Evolutionary conservation across 2,888 invertebrate species (phyloP).

Genomic region (Coleophora deauratella): DNA sequence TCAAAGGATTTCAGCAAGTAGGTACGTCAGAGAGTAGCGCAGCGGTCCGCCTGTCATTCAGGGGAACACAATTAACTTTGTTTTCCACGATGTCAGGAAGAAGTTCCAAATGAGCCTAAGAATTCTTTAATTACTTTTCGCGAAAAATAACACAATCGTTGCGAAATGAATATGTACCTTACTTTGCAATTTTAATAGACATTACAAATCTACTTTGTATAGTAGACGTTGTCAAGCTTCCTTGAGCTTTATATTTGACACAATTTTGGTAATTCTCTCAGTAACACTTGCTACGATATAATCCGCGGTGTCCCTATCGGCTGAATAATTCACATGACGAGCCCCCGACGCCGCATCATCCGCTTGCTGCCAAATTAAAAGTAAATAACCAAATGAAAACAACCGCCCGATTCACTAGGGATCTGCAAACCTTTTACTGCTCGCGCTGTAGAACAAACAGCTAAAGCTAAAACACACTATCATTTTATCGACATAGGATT

Average conservation of each 20-base stretch:
- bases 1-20: slow-evolving; percentile 47
- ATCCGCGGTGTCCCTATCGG: slow-evolving; percentile 37
- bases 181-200: too few relatives aligned
- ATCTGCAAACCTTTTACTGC: slow-evolving; percentile 69
- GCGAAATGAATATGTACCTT: too few relatives aligned
- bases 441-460: slow-evolving; percentile 61
- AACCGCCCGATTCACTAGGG: slow-evolving; percentile 57
- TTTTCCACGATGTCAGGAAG: slow-evolving; percentile 40
- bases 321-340: slow-evolving; percentile 68
- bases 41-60: slow-evolving; percentile 40
- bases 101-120: slow-evolving; percentile 42
- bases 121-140: slow-evolving; percentile 1
- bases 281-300: slow-evolving; percentile 26
- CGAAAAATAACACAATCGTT: slow-evolving; percentile 1
- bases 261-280: too few relatives aligned
- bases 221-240: too few relatives aligned
- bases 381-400: slow-evolving; percentile 75
- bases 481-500: slow-evolving; percentile 66
- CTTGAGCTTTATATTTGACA: too few relatives aligned
- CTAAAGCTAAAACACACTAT: slow-evolving; percentile 67
- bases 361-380: slow-evolving; percentile 74
- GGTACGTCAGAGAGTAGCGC: slow-evolving; percentile 21
- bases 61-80: slow-evolving; percentile 53
- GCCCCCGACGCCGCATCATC: slow-evolving; percentile 59
- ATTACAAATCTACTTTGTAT: too few relatives aligned